Percentiles rank a stretch among this genome's conserved stretches.
phyloP scores from a whole-genome alignment of 2,113 vertebrate species.

The Sturnira hondurensis region DNA sequence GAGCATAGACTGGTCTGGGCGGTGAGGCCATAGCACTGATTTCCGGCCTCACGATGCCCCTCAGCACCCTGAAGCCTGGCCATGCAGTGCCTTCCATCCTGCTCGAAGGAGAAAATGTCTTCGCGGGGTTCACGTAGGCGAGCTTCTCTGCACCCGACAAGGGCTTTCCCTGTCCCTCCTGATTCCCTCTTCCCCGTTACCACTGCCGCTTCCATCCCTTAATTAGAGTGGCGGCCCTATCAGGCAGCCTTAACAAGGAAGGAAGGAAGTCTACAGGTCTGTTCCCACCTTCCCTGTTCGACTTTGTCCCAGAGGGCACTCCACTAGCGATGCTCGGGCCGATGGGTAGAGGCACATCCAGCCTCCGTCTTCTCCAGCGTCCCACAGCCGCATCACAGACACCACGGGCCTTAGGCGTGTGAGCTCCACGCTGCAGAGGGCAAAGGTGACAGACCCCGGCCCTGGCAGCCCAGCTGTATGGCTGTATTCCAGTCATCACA shows the following conservation, averaged over 20 bases:
- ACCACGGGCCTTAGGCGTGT: background rate
- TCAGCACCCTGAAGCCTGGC: background rate
- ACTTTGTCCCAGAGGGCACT: background rate
- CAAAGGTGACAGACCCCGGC: background rate
- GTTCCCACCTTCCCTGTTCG: background rate
- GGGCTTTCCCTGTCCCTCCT: background rate
- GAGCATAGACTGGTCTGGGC: background rate
- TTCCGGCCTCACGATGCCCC: background rate
- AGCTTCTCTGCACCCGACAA: background rate
- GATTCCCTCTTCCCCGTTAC: rapidly evolving
- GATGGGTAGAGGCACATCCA: background rate
- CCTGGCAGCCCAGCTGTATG: background rate
- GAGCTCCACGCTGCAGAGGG: background rate
- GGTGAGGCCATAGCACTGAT: rapidly evolving
- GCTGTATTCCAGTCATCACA: background rate
- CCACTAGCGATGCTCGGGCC: background rate
- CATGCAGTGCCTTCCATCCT: background rate
- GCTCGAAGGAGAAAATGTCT: background rate
- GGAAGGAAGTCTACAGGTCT: background rate
- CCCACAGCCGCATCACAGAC: background rate
- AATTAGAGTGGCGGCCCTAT: background rate
- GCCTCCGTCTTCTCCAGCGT: background rate
- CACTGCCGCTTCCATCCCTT: background rate
- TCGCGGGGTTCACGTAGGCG: background rate
- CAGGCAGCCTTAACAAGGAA: background rate